Evolutionary conservation across 2,888 invertebrate genomes (phyloP), one percentile per base, ranked within the genome.

Genomic region (Enchytraeus crypticus): DNA sequence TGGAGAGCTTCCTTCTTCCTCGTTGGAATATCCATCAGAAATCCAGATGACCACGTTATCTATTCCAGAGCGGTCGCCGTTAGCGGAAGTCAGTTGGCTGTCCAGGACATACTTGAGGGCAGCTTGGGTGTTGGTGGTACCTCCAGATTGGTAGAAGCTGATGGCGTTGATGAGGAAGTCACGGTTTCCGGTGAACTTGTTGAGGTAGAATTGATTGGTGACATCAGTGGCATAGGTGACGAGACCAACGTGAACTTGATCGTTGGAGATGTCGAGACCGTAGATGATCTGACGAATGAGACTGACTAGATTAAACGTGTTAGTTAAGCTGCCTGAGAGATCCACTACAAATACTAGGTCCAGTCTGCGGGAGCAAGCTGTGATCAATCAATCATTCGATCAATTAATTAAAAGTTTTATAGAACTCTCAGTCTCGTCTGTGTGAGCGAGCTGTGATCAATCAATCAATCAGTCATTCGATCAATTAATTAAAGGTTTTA

Each of bases 221-320:
- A 76, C 72, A 1, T 69, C 68, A 18, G 75, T 76, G 38, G 78
- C 73, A 68, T 71, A 80, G 59, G 77, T 77, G 8, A 79, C 69
- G 32, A 79, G 67, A 18, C 72, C 77, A 33, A 80, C 70, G 30
- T 73, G 73, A 27, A 74, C 75, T 33, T 70, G 70, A 26, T 71
- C 71, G 27, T 67, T 65, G 26, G 73, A 73, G 27, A 79, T 71
- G 59, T 77, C 73, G 45, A 80, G 69, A 3, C 72, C 72, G 43
- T 72, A 68, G 3, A 79, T 69, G 27, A 79, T 66, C 51, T 71
- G 71, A 34, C 69, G 64, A 2, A 77, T 74, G 63, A 80, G 79
- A 33, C 69, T 57, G 23, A 62, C 3, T 23, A 62, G 3, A 11
- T 53, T 27, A 26, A 46, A 47, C 23, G 59, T 57, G 47, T 62